Conservation (phyloP, 2,888 invertebrate genomes). For the Laothoe populi region DNA sequence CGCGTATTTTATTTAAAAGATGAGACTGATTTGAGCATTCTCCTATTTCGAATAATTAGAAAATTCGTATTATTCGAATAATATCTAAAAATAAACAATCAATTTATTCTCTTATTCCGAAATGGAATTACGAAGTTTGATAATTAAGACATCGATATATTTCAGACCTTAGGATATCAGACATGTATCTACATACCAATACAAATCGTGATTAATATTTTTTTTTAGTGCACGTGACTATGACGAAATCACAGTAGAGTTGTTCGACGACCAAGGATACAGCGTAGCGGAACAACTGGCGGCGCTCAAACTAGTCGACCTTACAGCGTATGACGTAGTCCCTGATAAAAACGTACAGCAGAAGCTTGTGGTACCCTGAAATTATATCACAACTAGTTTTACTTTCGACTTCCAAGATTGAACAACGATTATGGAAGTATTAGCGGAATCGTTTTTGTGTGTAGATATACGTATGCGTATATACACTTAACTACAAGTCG, state of each 20-base stretch:
- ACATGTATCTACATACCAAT: background rate
- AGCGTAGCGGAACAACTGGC: constrained; percentile 65
- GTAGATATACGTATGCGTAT: background rate
- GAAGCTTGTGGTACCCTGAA: constrained; percentile 55
- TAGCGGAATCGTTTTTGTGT: no score
- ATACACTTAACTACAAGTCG: background rate
- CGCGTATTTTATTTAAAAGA: no score
- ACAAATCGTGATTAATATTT: background rate
- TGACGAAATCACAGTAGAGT: constrained; percentile 67
- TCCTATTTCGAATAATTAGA: no score
- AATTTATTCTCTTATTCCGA: no score
- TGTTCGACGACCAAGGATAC: constrained; percentile 57
- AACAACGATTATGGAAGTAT: no score
- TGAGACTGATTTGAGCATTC: no score
- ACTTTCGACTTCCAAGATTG: no score
- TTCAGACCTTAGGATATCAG: no score
- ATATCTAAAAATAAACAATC: no score
- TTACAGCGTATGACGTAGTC: constrained; percentile 50
- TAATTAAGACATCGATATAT: no score
- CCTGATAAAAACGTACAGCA: constrained; percentile 49
- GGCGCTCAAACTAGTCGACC: constrained; percentile 47
- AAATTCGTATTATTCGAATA: no score
- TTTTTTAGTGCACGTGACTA: constrained; percentile 62
- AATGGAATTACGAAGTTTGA: no score
- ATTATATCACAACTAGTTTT: background rate